Base-by-base conservation (phyloP, 2,888 invertebrate species). In the Oscheius sp. region DNA sequence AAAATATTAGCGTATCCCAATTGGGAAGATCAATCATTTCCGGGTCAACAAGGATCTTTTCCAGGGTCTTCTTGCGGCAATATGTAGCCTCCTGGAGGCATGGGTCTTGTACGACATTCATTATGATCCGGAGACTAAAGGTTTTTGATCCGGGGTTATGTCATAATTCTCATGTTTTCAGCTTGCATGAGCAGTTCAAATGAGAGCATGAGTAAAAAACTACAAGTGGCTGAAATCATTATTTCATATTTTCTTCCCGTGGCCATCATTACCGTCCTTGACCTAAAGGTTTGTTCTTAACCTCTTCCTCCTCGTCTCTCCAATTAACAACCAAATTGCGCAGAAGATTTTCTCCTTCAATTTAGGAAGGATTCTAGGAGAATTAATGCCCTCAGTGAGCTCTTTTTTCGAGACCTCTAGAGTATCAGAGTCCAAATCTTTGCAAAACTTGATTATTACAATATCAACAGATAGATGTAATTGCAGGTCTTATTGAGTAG, bases 161-260 rank as follows among this genome's bases (percentile, higher is more conserved):
- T 38, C 38, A 41, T 20, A 38, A 54, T 5, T 2, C 17, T n/a
- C 9, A 68, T 45, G n/a, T n/a, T n/a, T 72, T 70, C 68, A 74
- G 72, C 76, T 9, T 76, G 74, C 41, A 65, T 49, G 44, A 67
- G 72, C 33, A 65, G 65, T 5, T 67, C 69, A 20, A 62, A 61
- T 0, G 73, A 73, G 50, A 36, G 47, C 24, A 44, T 73, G 26
- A 72, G 71, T 33, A 67, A 75, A 33, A 68, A 76, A 14, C 69
- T 83, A n/a, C 82, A 83, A 63, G 68, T 83, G 26, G 71, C 70
- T 47, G 83, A 83, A 57, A 83, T 83, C 45, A 68, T 78, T 36
- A 77, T 74, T 67, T 78, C 79, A 44, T 83, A 83, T 49, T 83
- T 83, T 67, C 71, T 83, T 32, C 83, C 83, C 4, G 74, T 82